A percentile compares a stretch with the other conserved stretches of the same genome.
These are phyloP conservation scores for Theristicus caerulescens DNA, from an alignment of 2,113 vertebrate genomes.

Conservation along the genomic window DNA sequence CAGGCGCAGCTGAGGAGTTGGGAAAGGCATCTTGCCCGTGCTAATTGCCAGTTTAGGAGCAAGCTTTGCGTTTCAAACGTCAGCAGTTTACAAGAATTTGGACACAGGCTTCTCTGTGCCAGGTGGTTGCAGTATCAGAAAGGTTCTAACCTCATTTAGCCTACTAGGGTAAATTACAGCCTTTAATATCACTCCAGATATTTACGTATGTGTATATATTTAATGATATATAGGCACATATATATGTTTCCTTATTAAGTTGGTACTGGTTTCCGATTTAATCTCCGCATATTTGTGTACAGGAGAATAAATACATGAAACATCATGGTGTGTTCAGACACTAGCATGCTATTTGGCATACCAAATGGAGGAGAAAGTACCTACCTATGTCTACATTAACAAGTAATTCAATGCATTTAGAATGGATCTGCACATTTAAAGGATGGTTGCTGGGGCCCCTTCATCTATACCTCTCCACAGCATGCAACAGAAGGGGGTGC, in stretches of 20 bases:
- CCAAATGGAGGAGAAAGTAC: neutral
- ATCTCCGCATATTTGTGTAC: neutral
- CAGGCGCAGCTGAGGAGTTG: neutral
- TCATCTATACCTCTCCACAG: neutral
- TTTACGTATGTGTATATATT: too few relatives aligned
- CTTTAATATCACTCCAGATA: neutral
- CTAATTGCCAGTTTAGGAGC: neutral
- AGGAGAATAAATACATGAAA: neutral
- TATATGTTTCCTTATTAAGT: neutral
- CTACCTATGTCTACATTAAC: neutral
- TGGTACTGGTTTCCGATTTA: neutral
- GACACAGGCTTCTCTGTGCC: neutral
- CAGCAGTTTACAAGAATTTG: neutral
- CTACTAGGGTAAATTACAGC: neutral
- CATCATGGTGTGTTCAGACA: neutral
- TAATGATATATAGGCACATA: neutral
- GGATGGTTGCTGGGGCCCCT: neutral
- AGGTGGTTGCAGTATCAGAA: neutral
- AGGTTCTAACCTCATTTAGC: neutral
- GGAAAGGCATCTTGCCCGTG: neutral
- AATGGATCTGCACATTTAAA: neutral
- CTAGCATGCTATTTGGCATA: neutral
- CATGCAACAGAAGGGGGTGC: rapidly evolving
- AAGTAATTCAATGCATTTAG: neutral
- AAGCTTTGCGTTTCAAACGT: neutral